phyloP scores from a whole-genome alignment of 1,140 invertebrate species.

The Harlomillsia oculata region DNA sequence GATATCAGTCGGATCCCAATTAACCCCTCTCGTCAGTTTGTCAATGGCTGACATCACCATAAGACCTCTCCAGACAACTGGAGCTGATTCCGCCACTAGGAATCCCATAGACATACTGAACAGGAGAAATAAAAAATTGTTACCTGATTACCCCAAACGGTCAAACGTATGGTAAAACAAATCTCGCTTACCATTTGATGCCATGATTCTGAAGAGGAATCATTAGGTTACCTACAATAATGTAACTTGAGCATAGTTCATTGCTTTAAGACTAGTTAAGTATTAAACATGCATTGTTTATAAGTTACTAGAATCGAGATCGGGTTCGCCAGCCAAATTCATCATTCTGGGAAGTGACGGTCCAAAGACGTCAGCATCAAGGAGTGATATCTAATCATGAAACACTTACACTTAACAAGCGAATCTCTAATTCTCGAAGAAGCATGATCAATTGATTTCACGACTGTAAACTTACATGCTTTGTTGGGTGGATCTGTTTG shows the following conservation, averaged over 20 bases:
- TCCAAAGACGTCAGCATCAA: constrained; percentile 86
- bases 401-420: no score
- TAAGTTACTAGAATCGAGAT: constrained; percentile 51
- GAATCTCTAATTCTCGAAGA: no score
- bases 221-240: constrained; percentile 59
- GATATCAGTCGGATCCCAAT: constrained; percentile 70
- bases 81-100: constrained; percentile 62
- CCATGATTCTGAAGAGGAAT: constrained; percentile 79
- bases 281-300: not conserved
- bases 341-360: constrained; percentile 85
- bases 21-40: constrained; percentile 66
- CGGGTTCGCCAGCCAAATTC: constrained; percentile 66
- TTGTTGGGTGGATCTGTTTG: no score
- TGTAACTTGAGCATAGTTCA: constrained; percentile 7
- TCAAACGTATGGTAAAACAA: not conserved
- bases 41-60: constrained; percentile 92
- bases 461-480: no score
- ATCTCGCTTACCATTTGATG: constrained; percentile 65
- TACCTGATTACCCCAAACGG: not conserved
- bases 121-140: constrained; percentile 19
- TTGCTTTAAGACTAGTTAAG: not conserved
- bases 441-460: no score
- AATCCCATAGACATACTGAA: constrained; percentile 84
- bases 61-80: constrained; percentile 78
- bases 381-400: constrained; percentile 42